Conservation (phyloP, 2,797 vertebrate species). For the Pogoniulus pusillus region DNA sequence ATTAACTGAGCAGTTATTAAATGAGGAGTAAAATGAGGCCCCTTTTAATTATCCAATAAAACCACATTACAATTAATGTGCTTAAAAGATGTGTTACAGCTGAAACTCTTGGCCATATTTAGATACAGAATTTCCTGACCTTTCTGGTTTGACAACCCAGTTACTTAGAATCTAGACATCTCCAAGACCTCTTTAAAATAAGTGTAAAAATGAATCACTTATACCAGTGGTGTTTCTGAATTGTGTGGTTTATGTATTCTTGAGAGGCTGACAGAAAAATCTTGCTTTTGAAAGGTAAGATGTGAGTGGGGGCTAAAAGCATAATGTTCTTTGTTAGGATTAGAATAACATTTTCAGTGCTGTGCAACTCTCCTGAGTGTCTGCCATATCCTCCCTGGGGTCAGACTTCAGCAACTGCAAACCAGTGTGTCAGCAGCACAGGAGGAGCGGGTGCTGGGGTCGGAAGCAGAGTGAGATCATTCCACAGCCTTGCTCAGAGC, state of each 20-base stretch:
- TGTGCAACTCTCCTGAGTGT: not conserved
- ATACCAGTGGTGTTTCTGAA: not conserved
- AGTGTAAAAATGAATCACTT: not conserved
- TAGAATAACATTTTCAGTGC: not conserved
- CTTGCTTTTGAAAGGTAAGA: not conserved
- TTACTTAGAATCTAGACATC: not conserved
- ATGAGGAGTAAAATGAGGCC: not conserved
- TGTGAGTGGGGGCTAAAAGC: not conserved
- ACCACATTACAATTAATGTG: not conserved
- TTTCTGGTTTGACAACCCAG: not conserved
- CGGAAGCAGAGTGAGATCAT: constrained; percentile 9
- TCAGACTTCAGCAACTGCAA: not conserved
- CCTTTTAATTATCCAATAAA: constrained; percentile 10
- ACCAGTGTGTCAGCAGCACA: not conserved
- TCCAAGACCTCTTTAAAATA: not conserved
- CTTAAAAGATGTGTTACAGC: not conserved
- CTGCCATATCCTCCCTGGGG: not conserved
- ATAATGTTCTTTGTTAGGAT: not conserved
- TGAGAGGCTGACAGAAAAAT: not conserved
- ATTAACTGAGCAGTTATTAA: constrained; percentile 17
- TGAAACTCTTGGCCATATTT: not conserved
- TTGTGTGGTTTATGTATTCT: not conserved
- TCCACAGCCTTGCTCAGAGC: not conserved
- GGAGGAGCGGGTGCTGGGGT: not conserved
- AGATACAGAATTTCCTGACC: not conserved